These are phyloP conservation scores for Podarcis cretensis DNA, from an alignment of 2,113 vertebrate genomes.

Conservation along the genomic window DNA sequence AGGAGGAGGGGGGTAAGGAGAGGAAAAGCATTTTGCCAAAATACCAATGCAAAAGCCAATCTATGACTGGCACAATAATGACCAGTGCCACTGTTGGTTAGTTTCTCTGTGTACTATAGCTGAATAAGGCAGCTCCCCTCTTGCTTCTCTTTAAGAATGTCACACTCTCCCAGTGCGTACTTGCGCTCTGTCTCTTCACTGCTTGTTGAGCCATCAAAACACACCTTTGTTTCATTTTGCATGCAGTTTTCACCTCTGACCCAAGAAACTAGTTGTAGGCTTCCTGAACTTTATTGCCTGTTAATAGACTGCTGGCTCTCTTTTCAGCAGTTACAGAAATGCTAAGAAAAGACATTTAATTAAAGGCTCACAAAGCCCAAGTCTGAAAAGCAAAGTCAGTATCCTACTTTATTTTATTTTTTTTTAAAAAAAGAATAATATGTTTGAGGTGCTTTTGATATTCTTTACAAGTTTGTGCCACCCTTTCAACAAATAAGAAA, in stretches of 20 bases:
- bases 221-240: constrained; percentile 86
- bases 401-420: background rate
- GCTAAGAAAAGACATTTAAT: constrained; percentile 78
- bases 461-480: constrained; percentile 66
- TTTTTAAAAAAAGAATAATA: constrained; percentile 63
- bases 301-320: constrained; percentile 86
- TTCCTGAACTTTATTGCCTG: constrained; percentile 90
- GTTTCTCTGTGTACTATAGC: background rate
- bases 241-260: constrained; percentile 87
- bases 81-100: constrained; percentile 31
- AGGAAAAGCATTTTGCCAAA: rapidly evolving
- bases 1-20: background rate
- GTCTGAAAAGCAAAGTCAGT: constrained; percentile 77
- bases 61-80: constrained; percentile 38
- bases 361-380: constrained; percentile 78
- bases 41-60: background rate
- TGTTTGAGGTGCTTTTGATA: constrained; percentile 77
- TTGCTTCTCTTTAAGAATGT: constrained; percentile 74
- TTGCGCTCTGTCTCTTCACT: constrained; percentile 55
- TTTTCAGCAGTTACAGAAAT: constrained; percentile 84
- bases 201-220: constrained; percentile 80
- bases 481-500: constrained; percentile 67
- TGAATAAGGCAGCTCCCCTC: constrained; percentile 49
- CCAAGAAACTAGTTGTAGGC: constrained; percentile 84
- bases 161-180: constrained; percentile 67